phyloP scores from a whole-genome alignment of 2,888 invertebrate genomes.

The Sclerodermus sp. region DNA sequence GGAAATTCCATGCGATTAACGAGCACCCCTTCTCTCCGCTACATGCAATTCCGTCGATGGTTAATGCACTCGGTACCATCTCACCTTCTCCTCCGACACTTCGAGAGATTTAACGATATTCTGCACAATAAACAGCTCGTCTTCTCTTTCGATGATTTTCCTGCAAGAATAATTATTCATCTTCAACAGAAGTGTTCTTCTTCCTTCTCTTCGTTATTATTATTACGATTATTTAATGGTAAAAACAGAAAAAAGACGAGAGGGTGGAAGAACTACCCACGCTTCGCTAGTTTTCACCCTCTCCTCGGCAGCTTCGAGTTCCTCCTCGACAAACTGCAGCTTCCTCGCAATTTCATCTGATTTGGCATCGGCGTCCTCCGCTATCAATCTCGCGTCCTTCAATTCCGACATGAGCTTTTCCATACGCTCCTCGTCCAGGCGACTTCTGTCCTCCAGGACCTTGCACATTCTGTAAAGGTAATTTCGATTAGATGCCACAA shows the following conservation, averaged over 20 bases:
- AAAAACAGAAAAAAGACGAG: background rate
- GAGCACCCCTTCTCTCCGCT: background rate
- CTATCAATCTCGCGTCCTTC: constrained; percentile 69
- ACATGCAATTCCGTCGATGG: background rate
- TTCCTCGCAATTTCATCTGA: constrained; percentile 73
- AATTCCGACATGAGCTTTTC: constrained; percentile 68
- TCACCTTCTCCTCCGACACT: constrained; percentile 55
- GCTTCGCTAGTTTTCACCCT: constrained; percentile 68
- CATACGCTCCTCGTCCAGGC: constrained; percentile 69
- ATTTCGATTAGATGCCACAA: too few species aligned
- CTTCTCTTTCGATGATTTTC: constrained; percentile 55
- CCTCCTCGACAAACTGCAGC: constrained; percentile 70
- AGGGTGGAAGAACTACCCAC: constrained; percentile 39
- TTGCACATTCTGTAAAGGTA: constrained; percentile 62
- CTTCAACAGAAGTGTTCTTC: background rate
- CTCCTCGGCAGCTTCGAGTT: constrained; percentile 71
- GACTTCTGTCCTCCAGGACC: constrained; percentile 67
- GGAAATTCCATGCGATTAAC: background rate
- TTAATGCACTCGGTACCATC: too few species aligned
- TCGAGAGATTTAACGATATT: constrained; percentile 55
- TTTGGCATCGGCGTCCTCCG: constrained; percentile 72
- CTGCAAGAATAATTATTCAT: constrained; percentile 24
- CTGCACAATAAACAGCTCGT: constrained; percentile 55
- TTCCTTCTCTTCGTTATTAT: too few species aligned
- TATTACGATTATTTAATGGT: background rate